A percentile compares a stretch with the other conserved stretches of the same genome.
Evolutionary conservation across 2,113 vertebrate genomes (phyloP).

Genomic region (Hemiscyllium ocellatum): DNA sequence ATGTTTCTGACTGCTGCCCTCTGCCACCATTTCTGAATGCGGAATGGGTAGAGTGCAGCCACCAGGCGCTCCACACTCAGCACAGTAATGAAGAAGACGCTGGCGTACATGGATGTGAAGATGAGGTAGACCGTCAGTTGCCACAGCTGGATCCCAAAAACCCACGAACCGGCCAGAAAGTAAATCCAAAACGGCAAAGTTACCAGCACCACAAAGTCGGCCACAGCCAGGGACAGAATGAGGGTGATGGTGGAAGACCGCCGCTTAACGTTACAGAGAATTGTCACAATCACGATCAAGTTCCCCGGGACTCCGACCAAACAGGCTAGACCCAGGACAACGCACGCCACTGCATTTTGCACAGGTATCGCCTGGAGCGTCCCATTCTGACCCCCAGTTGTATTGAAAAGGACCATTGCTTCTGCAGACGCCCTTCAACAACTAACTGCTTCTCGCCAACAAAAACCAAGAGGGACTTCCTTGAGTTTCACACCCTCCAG

Average conservation of each 20-base stretch:
- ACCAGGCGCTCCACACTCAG: conserved; percentile 64
- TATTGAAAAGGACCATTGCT: neutral
- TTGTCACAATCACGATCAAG: conserved; percentile 64
- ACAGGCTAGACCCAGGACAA: conserved; percentile 59
- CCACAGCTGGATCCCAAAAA: conserved; percentile 56
- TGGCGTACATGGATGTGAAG: conserved; percentile 61
- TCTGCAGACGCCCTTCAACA: neutral
- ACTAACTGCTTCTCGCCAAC: neutral
- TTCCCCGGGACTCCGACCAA: conserved; percentile 60
- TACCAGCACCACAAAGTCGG: conserved; percentile 62
- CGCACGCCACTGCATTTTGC: conserved; percentile 44
- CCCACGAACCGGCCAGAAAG: conserved; percentile 56
- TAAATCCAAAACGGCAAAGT: conserved; percentile 69
- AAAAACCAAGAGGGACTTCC: neutral
- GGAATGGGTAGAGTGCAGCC: conserved; percentile 57
- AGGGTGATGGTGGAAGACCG: conserved; percentile 61
- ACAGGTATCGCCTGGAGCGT: neutral
- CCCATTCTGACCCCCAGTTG: neutral
- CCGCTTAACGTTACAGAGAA: conserved; percentile 55
- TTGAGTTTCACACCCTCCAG: neutral
- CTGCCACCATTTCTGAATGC: conserved; percentile 51
- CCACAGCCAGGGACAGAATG: conserved; percentile 58
- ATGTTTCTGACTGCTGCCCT: conserved; percentile 53
- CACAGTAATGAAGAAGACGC: conserved; percentile 61
- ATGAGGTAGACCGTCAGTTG: conserved; percentile 58